Evolutionary conservation across 2,888 invertebrate species (phyloP).

Genomic region (Drosophila crucigera): DNA sequence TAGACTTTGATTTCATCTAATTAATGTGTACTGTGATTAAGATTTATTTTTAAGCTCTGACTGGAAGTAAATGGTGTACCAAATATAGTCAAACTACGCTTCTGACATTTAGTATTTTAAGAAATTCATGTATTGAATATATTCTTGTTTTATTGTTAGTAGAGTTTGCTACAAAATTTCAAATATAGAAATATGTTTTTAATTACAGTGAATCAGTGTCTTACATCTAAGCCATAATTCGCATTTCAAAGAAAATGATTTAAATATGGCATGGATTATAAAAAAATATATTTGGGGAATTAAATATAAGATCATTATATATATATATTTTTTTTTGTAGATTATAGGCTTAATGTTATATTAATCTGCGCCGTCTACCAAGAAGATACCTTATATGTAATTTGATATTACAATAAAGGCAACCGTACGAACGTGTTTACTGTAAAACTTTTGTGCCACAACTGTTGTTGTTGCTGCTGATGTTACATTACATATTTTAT

Average conservation of each 20-base stretch:
- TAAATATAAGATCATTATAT: neutral
- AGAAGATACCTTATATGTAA: neutral
- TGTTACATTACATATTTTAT: conserved; percentile 58
- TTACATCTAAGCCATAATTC: neutral
- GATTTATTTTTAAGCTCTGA: neutral
- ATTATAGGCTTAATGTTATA: neutral
- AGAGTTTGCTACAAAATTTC: neutral
- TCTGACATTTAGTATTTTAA: neutral
- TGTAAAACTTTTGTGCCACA: neutral
- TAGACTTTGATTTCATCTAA: neutral
- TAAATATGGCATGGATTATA: neutral
- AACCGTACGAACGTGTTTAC: conserved; percentile 24
- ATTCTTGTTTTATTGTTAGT: neutral
- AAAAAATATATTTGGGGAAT: neutral
- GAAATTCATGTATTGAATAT: neutral
- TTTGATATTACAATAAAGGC: conserved; percentile 10
- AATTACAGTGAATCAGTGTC: neutral
- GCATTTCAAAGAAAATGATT: neutral
- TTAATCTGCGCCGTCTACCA: neutral
- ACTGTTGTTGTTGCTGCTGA: conserved; percentile 26
- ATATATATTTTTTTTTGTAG: neutral
- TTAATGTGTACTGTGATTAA: neutral
- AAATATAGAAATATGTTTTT: fast-evolving
- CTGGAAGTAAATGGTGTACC: neutral
- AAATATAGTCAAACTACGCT: neutral